Conservation (phyloP, 1,140 invertebrate species). For the Hydropsyche tenuis region DNA sequence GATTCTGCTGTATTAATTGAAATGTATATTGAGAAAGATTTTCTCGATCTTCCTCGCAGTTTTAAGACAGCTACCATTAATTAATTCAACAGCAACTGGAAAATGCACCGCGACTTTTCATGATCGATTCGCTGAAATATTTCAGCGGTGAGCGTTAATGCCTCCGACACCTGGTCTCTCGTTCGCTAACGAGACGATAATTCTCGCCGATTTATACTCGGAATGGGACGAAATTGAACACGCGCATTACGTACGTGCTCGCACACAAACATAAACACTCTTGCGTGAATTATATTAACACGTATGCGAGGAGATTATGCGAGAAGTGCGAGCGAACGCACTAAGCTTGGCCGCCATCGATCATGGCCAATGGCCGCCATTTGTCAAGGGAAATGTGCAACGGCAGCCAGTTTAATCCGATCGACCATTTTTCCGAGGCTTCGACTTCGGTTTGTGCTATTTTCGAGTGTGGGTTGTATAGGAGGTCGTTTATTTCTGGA, state of each 20-base stretch:
- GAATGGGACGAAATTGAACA: neutral
- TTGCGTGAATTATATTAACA: too few species aligned
- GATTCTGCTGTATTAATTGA: too few species aligned
- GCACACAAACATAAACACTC: neutral
- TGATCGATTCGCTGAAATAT: slow-evolving; percentile 9
- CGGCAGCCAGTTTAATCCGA: slow-evolving; percentile 1
- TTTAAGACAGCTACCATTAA: too few species aligned
- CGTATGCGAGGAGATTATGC: too few species aligned
- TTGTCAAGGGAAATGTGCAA: slow-evolving; percentile 8
- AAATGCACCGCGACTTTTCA: neutral
- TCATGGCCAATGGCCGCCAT: slow-evolving; percentile 7
- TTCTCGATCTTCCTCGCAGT: too few species aligned
- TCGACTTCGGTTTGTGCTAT: too few species aligned
- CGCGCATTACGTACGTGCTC: neutral
- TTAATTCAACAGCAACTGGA: too few species aligned
- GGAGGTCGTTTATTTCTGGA: too few species aligned
- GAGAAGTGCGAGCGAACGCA: too few species aligned
- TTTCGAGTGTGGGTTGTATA: too few species aligned
- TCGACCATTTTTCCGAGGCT: neutral
- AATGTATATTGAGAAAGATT: too few species aligned
- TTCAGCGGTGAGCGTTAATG: slow-evolving; percentile 4
- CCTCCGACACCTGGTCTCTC: slow-evolving; percentile 10
- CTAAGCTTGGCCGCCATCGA: neutral
- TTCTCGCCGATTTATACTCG: slow-evolving; percentile 15
- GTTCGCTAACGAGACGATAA: slow-evolving; percentile 43